Percentiles rank a stretch among this genome's conserved stretches.
phyloP scores from a whole-genome alignment of 2,113 vertebrate species.

The Oryzias celebensis region DNA sequence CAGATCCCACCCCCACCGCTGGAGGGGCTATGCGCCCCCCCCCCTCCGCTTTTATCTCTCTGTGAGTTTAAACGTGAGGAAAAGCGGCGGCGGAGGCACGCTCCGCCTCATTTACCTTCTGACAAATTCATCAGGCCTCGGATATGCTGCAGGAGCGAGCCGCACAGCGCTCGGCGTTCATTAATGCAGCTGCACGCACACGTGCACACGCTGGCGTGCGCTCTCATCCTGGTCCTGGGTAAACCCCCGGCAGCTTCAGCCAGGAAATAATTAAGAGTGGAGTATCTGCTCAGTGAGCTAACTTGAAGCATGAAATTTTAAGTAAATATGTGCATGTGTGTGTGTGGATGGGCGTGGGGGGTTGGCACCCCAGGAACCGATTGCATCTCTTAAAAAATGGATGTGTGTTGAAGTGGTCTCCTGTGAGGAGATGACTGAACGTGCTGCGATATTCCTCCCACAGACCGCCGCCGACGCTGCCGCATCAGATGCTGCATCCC shows the following conservation, averaged over 20 bases:
- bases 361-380: slow-evolving; percentile 18
- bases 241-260: slow-evolving; percentile 39
- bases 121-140: slow-evolving; percentile 63
- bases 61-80: slow-evolving; percentile 39
- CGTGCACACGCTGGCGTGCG: not conserved
- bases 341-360: slow-evolving; percentile 19
- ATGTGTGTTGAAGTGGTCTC: slow-evolving; percentile 29
- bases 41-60: not conserved
- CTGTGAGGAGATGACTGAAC: slow-evolving; percentile 45
- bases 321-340: slow-evolving; percentile 43
- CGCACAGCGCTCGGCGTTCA: slow-evolving; percentile 54
- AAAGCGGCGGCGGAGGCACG: slow-evolving; percentile 9
- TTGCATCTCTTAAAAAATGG: slow-evolving; percentile 44
- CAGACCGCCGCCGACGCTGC: slow-evolving; percentile 35
- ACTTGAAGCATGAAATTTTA: slow-evolving; percentile 37
- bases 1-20: no score
- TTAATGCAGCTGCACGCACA: slow-evolving; percentile 23
- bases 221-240: slow-evolving; percentile 5
- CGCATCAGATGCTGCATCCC: slow-evolving; percentile 23
- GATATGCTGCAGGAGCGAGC: slow-evolving; percentile 51
- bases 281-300: slow-evolving; percentile 38
- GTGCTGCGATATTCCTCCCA: slow-evolving; percentile 44
- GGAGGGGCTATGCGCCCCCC: no score
- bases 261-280: slow-evolving; percentile 52
- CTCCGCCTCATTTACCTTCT: slow-evolving; percentile 66